Evolutionary conservation across 2,113 vertebrate genomes (phyloP), one percentile per base, ranked within the genome.

Genomic region (Polyodon spathula): DNA sequence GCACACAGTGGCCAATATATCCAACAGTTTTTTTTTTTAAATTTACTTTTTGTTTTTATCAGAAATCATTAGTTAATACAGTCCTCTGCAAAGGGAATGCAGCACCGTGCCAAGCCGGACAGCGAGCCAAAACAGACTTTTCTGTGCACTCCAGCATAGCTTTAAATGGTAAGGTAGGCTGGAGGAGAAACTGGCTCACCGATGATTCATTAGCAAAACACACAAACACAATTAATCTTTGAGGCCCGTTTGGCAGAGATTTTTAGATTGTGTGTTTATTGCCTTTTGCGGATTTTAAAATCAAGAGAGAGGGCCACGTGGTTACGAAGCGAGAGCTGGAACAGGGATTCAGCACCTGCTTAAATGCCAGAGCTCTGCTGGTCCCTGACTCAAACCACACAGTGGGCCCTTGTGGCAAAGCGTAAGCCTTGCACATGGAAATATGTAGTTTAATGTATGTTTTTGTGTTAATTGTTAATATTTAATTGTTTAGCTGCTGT

Each of bases 161-260:
- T 84, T 75, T 86, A 86, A 84, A 88, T 86, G 80, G 84, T 60
- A 85, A 84, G 59, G 48, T 56, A 60, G 60, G 39, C 4, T 54
- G 53, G 9, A 41, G 41, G 57, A 63, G 59, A 57, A 6, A 63
- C 55, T 56, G 40, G 69, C 42, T 12, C 57, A 5, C 37, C 27
- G 39, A 48, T 66, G 63, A 61, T 60, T 52, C 67, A 67, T 59
- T 64, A 17, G 12, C 66, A 63, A 55, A 71, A 77, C 76, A 75
- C 78, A 71, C 66, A 6, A 54, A 54, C n/a, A n/a, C 53, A 54
- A 54, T 54, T 63, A 60, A 40, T 71, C 64, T 58, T 17, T 5
- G 5, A 39, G 40, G 63, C 68, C 74, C 53, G 70, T 68, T 71
- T 73, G 78, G 58, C 65, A 65, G 64, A 64, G 59, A 54, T 58